Evolutionary conservation across 2,888 invertebrate genomes (phyloP), one percentile per base, ranked within the genome.

Genomic region (Aleiodes alternator): DNA sequence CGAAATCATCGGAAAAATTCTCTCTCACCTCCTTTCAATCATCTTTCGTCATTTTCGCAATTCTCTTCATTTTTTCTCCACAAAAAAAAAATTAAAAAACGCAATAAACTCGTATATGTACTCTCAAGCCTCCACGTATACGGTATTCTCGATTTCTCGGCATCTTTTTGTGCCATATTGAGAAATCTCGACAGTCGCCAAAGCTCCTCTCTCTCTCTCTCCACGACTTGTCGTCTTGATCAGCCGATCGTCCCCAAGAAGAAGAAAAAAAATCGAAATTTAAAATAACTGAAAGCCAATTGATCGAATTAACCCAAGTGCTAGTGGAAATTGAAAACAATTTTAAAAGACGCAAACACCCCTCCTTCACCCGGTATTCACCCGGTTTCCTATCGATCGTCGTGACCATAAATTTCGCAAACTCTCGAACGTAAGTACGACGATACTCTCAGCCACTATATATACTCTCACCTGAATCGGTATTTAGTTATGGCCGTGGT

Each of bases 71-170:
- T 23, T 23, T 23, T 23, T 23, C 23, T 23, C 23, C 23, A 23
- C 23, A 23, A 23, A 23, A 23, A 23, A 23, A 23, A 23, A 23
- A 23, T 23, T 1, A 71, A 50, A 71, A 50, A 56, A 14, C 23
- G 16, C 48, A 50, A 31, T 56, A 16, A 11, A 23, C n/a, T 38
- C 38, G 29, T 16, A 16, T 3, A 48, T 9, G 8, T 16, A 68
- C 70, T 75, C 82, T 79, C 79, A 76, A 78, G 76, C 76, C 77
- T 75, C 76, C 79, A 64, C 79, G 78, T 81, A 82, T 59, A 59
- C 77, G 81, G 81, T 55, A 76, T 75, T 73, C 78, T 80, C 77
- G 79, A 81, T 82, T 81, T 82, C 81, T 81, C 80, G 73, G 61
- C 76, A 76, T 77, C 74, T 80, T 80, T 82, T 81, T 78, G 73